Conservation (phyloP, 1,140 invertebrate genomes). For the Lepeophtheirus salmonis region DNA sequence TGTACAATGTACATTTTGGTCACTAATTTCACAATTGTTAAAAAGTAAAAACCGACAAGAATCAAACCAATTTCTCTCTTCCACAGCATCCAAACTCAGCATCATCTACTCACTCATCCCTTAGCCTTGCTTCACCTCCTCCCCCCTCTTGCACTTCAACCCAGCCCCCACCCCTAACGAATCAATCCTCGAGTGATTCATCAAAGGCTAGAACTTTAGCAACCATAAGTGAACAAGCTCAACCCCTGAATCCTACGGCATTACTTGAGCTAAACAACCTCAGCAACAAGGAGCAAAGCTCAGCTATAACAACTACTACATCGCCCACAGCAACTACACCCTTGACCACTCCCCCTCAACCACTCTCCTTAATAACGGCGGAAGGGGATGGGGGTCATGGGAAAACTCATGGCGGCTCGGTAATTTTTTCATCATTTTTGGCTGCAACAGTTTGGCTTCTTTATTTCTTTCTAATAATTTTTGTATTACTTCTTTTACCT, state of each 20-base stretch:
- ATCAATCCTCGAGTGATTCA: background rate
- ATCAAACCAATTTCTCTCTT: too few relatives aligned
- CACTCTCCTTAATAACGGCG: background rate
- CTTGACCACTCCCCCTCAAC: background rate
- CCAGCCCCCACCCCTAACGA: background rate
- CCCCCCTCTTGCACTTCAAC: background rate
- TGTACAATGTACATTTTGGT: too few relatives aligned
- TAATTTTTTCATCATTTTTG: too few relatives aligned
- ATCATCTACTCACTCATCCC: background rate
- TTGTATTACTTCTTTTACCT: too few relatives aligned
- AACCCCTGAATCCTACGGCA: background rate
- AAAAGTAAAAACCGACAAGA: too few relatives aligned
- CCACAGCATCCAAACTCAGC: too few relatives aligned
- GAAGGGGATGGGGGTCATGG: too few relatives aligned
- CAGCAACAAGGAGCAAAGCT: background rate
- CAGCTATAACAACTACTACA: background rate
- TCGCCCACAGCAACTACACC: too few relatives aligned
- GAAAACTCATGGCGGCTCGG: too few relatives aligned
- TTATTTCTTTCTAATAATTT: too few relatives aligned
- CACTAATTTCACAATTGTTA: too few relatives aligned
- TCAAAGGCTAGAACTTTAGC: background rate
- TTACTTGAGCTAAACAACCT: background rate
- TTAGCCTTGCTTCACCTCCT: background rate
- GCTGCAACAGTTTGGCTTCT: too few relatives aligned
- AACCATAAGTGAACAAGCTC: background rate